Evolutionary conservation across 2,888 invertebrate species (phyloP).

Genomic region (Hipparchia sbordonii): DNA sequence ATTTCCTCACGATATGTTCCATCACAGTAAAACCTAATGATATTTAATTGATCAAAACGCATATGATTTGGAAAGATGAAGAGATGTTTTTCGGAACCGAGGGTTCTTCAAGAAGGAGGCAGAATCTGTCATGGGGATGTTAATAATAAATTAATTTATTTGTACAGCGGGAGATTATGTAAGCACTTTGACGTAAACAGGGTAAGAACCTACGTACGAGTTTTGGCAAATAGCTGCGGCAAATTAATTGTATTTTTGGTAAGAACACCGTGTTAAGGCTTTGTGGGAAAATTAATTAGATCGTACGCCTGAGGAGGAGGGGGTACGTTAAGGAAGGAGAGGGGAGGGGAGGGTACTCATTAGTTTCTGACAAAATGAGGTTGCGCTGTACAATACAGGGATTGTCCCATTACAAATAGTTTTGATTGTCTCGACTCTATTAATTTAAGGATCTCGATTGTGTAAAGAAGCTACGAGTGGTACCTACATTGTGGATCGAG

Average conservation of each 20-base stretch:
- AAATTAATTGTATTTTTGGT: conserved; percentile 33
- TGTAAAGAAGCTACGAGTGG: too few species aligned
- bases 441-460: not conserved
- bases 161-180: not conserved
- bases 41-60: too few species aligned
- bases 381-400: not conserved
- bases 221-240: conserved; percentile 25
- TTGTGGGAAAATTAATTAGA: conserved; percentile 30
- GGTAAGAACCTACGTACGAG: not conserved
- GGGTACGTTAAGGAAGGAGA: not conserved
- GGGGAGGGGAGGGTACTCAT: conserved; percentile 5
- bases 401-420: conserved; percentile 13
- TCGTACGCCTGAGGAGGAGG: conserved; percentile 9
- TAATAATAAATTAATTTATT: too few species aligned
- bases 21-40: too few species aligned
- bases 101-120: too few species aligned
- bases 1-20: too few species aligned
- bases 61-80: too few species aligned
- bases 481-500: too few species aligned
- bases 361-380: conserved; percentile 29
- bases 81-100: too few species aligned
- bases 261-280: conserved; percentile 29
- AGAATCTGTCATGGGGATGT: too few species aligned
- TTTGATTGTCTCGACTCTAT: conserved; percentile 9
- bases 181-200: not conserved